These are phyloP conservation scores for Heliopora coerulea DNA, from an alignment of 92 coral and sea anemone species.

Conservation along the genomic window DNA sequence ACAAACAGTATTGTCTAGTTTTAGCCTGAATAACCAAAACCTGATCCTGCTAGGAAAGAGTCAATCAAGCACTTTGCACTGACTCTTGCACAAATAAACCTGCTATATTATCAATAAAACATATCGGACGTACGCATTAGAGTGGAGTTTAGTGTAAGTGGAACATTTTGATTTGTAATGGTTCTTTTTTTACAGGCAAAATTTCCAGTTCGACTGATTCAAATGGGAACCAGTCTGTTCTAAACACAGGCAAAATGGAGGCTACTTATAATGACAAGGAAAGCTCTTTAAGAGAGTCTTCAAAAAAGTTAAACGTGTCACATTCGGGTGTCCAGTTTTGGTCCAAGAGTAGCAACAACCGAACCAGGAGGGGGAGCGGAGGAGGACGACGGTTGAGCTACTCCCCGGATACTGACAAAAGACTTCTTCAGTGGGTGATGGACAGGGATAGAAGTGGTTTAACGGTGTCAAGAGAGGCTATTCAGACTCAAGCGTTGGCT, in stretches of 20 bases:
- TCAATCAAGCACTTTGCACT: too few relatives aligned
- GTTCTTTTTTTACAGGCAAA: background rate
- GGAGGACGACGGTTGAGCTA: slow-evolving; percentile 93
- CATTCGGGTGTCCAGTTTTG: slow-evolving; percentile 87
- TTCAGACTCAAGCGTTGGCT: slow-evolving; percentile 78
- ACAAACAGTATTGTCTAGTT: too few relatives aligned
- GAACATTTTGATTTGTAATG: too few relatives aligned
- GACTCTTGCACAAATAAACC: too few relatives aligned
- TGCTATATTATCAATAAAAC: too few relatives aligned
- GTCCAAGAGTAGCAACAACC: slow-evolving; percentile 80
- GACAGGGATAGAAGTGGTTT: slow-evolving; percentile 86
- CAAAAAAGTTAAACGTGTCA: slow-evolving; percentile 75
- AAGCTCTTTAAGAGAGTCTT: slow-evolving; percentile 63
- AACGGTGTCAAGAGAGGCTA: slow-evolving; percentile 91
- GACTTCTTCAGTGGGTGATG: slow-evolving; percentile 88
- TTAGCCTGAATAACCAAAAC: too few relatives aligned
- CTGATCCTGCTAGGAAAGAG: too few relatives aligned
- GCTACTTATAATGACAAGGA: background rate
- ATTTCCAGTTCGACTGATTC: background rate
- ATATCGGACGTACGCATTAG: too few relatives aligned
- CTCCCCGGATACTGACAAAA: slow-evolving; percentile 93
- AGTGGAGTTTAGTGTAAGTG: too few relatives aligned
- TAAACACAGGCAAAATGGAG: background rate
- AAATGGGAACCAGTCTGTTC: background rate
- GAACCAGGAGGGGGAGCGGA: slow-evolving; percentile 58